These are phyloP conservation scores for Parnassius apollo DNA, from an alignment of 2,888 invertebrate species.

Conservation along the genomic window DNA sequence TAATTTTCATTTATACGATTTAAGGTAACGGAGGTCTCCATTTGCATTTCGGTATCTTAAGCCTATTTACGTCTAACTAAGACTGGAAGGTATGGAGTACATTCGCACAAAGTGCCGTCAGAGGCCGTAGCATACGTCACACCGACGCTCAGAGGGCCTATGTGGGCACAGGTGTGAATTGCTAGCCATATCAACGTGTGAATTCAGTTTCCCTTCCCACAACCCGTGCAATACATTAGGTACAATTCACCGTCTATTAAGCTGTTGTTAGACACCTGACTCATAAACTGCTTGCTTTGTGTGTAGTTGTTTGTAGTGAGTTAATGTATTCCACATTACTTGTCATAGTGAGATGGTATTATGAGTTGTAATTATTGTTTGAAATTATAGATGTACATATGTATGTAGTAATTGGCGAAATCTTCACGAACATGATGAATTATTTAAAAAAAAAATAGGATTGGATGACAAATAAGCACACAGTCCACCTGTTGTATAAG, in stretches of 20 bases:
- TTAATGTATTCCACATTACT: conserved; percentile 8
- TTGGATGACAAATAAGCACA: too few species aligned
- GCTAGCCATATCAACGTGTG: conserved; percentile 17
- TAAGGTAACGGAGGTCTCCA: neutral
- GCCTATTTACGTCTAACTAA: conserved; percentile 4
- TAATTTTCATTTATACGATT: neutral
- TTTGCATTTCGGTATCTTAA: neutral
- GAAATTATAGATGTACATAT: too few species aligned
- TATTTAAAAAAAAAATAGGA: too few species aligned
- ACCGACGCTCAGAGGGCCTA: neutral
- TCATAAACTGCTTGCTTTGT: conserved; percentile 15
- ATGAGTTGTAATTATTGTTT: too few species aligned
- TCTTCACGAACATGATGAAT: too few species aligned
- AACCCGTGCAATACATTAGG: conserved; percentile 17
- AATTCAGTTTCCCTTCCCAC: conserved; percentile 15
- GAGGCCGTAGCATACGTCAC: conserved; percentile 12
- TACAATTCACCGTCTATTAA: conserved; percentile 21
- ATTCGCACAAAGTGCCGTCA: conserved; percentile 6
- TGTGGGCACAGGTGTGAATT: conserved; percentile 22
- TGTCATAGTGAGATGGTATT: neutral
- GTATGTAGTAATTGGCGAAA: too few species aligned
- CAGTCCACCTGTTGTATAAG: too few species aligned
- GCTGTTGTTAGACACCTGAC: conserved; percentile 10
- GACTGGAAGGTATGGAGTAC: neutral
- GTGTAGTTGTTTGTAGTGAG: conserved; percentile 6